Evolutionary conservation across 2,888 invertebrate genomes (phyloP), one percentile per base, ranked within the genome.

Genomic region (Pseudococcus viburni): DNA sequence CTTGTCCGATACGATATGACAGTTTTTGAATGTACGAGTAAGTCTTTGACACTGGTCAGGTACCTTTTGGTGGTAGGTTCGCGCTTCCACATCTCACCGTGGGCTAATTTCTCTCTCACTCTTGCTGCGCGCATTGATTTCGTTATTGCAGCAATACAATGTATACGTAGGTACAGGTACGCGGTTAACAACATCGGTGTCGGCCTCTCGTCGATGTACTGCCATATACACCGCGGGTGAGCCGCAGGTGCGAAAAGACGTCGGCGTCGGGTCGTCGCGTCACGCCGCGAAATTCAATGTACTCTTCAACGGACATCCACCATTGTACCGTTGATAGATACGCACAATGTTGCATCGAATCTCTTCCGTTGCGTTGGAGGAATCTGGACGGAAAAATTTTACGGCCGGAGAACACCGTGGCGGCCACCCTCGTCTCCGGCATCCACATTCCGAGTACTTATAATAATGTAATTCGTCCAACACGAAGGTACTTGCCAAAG

Each of bases 251-350:
- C 55, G n/a, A 55, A 55, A 17, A 55, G 55, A n/a, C 55, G 55
- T 55, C 55, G 55, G 55, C 55, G 55, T n/a, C 48, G 48, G 15
- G 48, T 51, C 17, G 55, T 55, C 17, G 55, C 55, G 55, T 55
- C 55, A 55, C 55, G 55, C 55, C 12, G 55, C 17, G 55, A 55
- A 55, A 55, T 55, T 55, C 48, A 51, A 51, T 51, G 55, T 55
- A 55, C 55, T 51, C 48, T 42, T 55, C 55, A 51, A n/a, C n/a
- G n/a, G 55, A 55, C 55, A 55, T 55, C 55, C 55, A 55, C 55
- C 5, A 42, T 8, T 42, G 42, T 42, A 42, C 42, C 42, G n/a
- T 55, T 55, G 15, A n/a, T 15, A n/a, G 15, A 6, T 55, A 7
- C n/a, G 17, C n/a, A 55, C n/a, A n/a, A 6, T 42, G 55, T n/a